These are phyloP conservation scores for Eupelmus urozonus DNA, from an alignment of 2,888 invertebrate species.

Conservation along the genomic window DNA sequence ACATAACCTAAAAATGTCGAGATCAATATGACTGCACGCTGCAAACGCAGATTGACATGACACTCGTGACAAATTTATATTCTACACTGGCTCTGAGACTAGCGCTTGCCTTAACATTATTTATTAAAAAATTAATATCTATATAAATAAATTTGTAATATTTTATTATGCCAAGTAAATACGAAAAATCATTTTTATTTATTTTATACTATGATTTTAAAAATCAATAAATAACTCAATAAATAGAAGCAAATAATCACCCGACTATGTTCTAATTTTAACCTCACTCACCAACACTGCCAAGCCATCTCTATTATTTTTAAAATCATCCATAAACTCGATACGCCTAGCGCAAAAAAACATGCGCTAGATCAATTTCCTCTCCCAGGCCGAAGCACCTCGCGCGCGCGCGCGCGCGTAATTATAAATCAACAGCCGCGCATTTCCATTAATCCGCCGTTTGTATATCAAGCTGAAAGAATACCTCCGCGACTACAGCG, in stretches of 20 bases:
- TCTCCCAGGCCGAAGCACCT: too few species aligned
- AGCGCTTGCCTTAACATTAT: background rate
- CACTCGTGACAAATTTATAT: constrained; percentile 8
- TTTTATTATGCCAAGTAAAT: background rate
- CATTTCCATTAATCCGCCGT: constrained; percentile 22
- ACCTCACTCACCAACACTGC: too few species aligned
- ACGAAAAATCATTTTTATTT: too few species aligned
- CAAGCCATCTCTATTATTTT: background rate
- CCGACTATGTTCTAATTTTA: background rate
- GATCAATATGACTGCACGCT: constrained; percentile 41
- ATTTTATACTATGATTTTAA: too few species aligned
- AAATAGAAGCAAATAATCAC: too few species aligned
- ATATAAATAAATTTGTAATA: background rate
- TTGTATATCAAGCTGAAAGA: background rate
- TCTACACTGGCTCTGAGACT: background rate
- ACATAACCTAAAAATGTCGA: constrained; percentile 47
- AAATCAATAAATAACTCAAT: too few species aligned
- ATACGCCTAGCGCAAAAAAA: background rate
- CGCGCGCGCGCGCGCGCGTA: background rate
- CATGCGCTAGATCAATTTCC: constrained; percentile 24
- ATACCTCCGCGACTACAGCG: constrained; percentile 6
- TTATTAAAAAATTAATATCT: background rate
- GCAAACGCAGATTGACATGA: constrained; percentile 39
- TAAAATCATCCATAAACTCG: background rate
- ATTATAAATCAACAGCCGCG: constrained; percentile 22